Percentiles rank a stretch among this genome's conserved stretches.
These are phyloP conservation scores for Drosophila tropicalis DNA, from an alignment of 1,140 invertebrate genomes.

Conservation along the genomic window DNA sequence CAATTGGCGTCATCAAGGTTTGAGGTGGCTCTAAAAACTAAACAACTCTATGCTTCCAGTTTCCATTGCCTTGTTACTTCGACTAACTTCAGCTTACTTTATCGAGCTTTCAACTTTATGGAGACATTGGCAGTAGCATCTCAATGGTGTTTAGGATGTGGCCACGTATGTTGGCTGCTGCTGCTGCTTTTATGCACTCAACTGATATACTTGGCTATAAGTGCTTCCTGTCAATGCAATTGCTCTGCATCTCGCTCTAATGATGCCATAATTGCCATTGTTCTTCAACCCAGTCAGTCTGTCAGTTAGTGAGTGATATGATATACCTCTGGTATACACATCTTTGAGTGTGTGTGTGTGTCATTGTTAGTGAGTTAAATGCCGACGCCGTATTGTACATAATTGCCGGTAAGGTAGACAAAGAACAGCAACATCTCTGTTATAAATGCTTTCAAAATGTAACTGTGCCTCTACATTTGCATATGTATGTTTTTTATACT, in stretches of 20 bases:
- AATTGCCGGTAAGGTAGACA: constrained; percentile 57
- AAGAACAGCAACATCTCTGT: constrained; percentile 15
- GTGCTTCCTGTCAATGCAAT: constrained; percentile 58
- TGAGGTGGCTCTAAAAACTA: constrained; percentile 33
- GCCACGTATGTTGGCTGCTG: constrained; percentile 8
- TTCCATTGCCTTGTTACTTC: background rate
- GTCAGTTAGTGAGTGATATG: constrained; percentile 59
- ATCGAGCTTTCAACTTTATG: constrained; percentile 7
- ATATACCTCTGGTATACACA: constrained; percentile 8
- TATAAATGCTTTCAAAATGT: background rate
- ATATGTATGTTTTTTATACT: background rate
- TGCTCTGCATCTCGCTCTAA: constrained; percentile 54
- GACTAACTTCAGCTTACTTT: background rate
- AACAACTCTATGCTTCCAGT: constrained; percentile 14
- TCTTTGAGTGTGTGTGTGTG: constrained; percentile 26
- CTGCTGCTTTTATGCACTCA: constrained; percentile 53
- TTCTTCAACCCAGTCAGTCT: constrained; percentile 38
- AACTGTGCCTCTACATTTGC: too few relatives aligned
- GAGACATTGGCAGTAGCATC: constrained; percentile 17
- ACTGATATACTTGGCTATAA: constrained; percentile 39
- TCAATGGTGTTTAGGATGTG: background rate
- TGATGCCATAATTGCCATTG: constrained; percentile 74
- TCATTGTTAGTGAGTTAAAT: constrained; percentile 65
- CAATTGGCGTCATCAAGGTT: constrained; percentile 32
- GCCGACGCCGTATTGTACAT: constrained; percentile 63